Conservation (phyloP, 2,888 invertebrate species). For the Agrenia bidenticulata region DNA sequence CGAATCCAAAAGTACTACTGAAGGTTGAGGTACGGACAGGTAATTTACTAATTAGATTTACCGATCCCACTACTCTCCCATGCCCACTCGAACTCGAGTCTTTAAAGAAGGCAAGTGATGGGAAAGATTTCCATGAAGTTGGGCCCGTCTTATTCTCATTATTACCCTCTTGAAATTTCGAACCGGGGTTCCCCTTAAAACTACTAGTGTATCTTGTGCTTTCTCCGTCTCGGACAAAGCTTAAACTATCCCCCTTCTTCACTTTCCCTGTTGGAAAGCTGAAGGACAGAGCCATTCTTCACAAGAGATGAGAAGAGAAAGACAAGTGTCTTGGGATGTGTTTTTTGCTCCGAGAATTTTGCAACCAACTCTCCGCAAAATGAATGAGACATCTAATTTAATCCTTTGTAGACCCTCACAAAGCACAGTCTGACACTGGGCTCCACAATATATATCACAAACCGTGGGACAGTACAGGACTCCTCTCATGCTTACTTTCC, state of each 20-base stretch:
- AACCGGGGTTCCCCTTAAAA: no score
- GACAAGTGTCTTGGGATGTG: no score
- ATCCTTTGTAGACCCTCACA: no score
- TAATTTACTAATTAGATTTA: neutral
- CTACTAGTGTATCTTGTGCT: neutral
- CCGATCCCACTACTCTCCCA: no score
- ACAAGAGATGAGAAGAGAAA: no score
- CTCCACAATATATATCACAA: no score
- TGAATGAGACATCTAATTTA: no score
- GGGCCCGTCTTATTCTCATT: constrained; percentile 1
- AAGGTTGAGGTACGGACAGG: neutral
- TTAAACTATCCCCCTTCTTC: constrained; percentile 4
- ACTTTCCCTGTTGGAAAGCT: constrained; percentile 38
- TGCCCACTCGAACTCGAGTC: neutral
- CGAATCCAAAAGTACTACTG: neutral
- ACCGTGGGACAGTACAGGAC: no score
- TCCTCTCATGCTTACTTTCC: neutral
- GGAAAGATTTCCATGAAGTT: neutral
- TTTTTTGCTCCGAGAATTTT: no score
- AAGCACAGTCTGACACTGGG: no score
- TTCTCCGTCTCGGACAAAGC: neutral
- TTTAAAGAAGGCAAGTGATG: neutral
- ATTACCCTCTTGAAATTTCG: neutral
- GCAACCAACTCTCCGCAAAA: no score
- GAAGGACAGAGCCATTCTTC: constrained; percentile 34